phyloP scores from a whole-genome alignment of 30 jellyfish, hydroid and myxozoan species.

The Aurelia coerulea region DNA sequence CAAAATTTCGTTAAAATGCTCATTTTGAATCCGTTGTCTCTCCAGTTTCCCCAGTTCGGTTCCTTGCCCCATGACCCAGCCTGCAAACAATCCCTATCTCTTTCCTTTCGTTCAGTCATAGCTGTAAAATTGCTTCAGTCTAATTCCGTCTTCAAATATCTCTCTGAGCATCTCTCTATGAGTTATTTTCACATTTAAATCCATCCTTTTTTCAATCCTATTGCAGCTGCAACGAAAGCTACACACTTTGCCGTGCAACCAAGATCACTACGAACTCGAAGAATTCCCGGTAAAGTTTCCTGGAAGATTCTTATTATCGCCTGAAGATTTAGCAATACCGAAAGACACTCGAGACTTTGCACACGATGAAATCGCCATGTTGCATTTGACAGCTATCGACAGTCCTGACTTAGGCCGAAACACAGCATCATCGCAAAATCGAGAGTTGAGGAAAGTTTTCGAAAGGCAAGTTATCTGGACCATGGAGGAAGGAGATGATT shows the following conservation, averaged over 20 bases:
- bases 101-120: no score
- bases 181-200: no score
- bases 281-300: constrained; percentile 69
- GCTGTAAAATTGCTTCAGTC: no score
- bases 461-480: constrained; percentile 97
- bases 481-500: constrained; percentile 98
- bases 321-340: constrained; percentile 60
- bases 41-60: no score
- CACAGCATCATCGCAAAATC: constrained; percentile 12
- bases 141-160: no score
- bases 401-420: constrained; percentile 26
- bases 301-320: constrained; percentile 33
- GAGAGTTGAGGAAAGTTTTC: constrained; percentile 70
- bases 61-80: no score
- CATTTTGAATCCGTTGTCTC: no score
- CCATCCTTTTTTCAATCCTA: no score
- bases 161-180: no score
- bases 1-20: no score
- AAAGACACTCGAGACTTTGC: constrained; percentile 67
- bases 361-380: constrained; percentile 82
- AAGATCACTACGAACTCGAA: constrained; percentile 84
- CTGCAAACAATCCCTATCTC: no score
- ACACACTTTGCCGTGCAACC: constrained; percentile 51
- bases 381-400: constrained; percentile 68
- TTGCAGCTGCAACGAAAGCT: constrained; percentile 82